Conservation (phyloP, 2,888 invertebrate species). For the Hymenopus coronatus region DNA sequence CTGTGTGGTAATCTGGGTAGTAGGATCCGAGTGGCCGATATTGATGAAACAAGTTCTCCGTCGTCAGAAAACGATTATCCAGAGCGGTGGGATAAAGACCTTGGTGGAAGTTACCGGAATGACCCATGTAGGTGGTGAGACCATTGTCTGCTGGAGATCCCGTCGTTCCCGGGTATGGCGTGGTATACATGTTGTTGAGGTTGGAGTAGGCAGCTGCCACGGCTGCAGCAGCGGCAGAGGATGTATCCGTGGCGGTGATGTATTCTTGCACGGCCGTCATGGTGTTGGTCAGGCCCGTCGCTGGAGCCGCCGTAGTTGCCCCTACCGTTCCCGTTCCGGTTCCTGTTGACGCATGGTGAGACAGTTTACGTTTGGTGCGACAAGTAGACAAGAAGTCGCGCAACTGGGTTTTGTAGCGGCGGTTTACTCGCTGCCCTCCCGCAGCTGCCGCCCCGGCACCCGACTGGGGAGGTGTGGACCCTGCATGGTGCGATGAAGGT, state of each 20-base stretch:
- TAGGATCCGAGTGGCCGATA: slow-evolving; percentile 84
- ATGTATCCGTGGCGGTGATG: slow-evolving; percentile 40
- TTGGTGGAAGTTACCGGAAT: slow-evolving; percentile 63
- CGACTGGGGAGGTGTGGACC: slow-evolving; percentile 48
- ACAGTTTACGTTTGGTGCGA: slow-evolving; percentile 71
- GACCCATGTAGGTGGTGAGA: slow-evolving; percentile 63
- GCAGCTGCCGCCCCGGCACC: slow-evolving; percentile 52
- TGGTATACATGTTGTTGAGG: slow-evolving; percentile 62
- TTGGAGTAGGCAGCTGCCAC: slow-evolving; percentile 55
- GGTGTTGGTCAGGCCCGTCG: slow-evolving; percentile 30
- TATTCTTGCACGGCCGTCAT: slow-evolving; percentile 32
- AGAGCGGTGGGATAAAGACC: slow-evolving; percentile 56
- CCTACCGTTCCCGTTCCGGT: slow-evolving; percentile 2
- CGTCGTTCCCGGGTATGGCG: slow-evolving; percentile 69
- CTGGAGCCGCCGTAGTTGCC: slow-evolving; percentile 40
- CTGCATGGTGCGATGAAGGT: slow-evolving; percentile 34
- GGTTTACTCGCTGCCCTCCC: slow-evolving; percentile 65
- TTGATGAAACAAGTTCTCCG: slow-evolving; percentile 86
- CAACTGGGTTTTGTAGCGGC: slow-evolving; percentile 90
- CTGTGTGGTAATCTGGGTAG: slow-evolving; percentile 63
- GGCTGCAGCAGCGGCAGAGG: slow-evolving; percentile 49
- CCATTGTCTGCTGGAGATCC: slow-evolving; percentile 59
- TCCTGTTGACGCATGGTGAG: background rate
- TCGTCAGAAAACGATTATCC: slow-evolving; percentile 72
- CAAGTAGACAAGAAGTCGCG: slow-evolving; percentile 91